A percentile compares a stretch with the other conserved stretches of the same genome.
phyloP scores from a whole-genome alignment of 1,140 invertebrate genomes.

The Hyposmocoma kahamanoa region DNA sequence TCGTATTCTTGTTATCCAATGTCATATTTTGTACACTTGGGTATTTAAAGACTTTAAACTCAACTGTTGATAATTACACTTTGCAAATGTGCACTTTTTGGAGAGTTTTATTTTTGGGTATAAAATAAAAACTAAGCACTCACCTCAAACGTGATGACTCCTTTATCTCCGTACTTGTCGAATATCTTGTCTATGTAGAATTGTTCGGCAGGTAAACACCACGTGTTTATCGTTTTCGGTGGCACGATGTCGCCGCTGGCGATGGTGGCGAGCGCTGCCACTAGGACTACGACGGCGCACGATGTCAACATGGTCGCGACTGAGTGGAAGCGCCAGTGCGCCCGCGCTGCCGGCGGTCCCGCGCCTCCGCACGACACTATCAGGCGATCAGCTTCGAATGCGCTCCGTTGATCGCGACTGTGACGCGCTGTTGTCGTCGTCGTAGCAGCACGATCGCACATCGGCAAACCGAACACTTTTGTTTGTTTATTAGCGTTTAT shows the following conservation, averaged over 20 bases:
- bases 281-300: constrained; percentile 39
- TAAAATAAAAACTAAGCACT: constrained; percentile 32
- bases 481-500: constrained; percentile 55
- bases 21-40: too few species aligned
- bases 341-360: constrained; percentile 27
- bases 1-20: too few species aligned
- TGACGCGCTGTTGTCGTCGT: constrained; percentile 29
- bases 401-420: constrained; percentile 32
- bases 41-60: too few species aligned
- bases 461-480: constrained; percentile 25
- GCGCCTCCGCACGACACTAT: constrained; percentile 50
- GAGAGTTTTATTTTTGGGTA: too few species aligned
- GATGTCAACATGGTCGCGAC: constrained; percentile 43
- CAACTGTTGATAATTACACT: too few species aligned
- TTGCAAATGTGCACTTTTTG: too few species aligned
- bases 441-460: constrained; percentile 27
- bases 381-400: constrained; percentile 26
- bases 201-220: constrained; percentile 54
- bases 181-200: constrained; percentile 75
- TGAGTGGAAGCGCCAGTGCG: constrained; percentile 30
- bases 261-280: constrained; percentile 23
- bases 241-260: constrained; percentile 15
- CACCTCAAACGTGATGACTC: constrained; percentile 77
- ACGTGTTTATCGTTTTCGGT: constrained; percentile 28
- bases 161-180: constrained; percentile 76